Conservation (phyloP, 2,888 invertebrate species). For the Iphiclides podalirius region DNA sequence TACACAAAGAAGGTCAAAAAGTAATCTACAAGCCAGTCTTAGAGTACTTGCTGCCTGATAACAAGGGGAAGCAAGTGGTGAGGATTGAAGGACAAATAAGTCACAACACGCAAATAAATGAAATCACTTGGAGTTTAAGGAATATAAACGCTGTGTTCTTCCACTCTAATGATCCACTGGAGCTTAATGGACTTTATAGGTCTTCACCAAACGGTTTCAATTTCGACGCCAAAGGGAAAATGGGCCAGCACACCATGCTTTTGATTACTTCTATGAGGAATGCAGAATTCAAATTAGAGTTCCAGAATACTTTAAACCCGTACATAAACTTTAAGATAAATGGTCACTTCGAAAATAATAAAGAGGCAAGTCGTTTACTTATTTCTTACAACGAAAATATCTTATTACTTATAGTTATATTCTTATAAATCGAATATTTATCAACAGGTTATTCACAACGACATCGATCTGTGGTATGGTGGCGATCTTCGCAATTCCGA, state of each 20-base stretch:
- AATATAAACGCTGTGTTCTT: slow-evolving; percentile 41
- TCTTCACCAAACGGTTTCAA: slow-evolving; percentile 55
- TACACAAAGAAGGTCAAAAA: slow-evolving; percentile 76
- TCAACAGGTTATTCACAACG: slow-evolving; percentile 58
- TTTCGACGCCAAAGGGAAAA: slow-evolving; percentile 73
- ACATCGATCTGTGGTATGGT: slow-evolving; percentile 81
- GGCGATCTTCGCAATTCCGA: slow-evolving; percentile 78
- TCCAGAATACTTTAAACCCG: slow-evolving; percentile 81
- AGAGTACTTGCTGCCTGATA: slow-evolving; percentile 82
- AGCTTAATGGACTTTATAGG: slow-evolving; percentile 74
- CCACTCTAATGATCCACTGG: slow-evolving; percentile 55
- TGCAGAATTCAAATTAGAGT: slow-evolving; percentile 65
- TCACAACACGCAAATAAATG: slow-evolving; percentile 51
- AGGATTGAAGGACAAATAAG: slow-evolving; percentile 75
- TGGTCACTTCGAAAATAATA: slow-evolving; percentile 71
- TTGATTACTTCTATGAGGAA: slow-evolving; percentile 67
- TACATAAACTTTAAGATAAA: slow-evolving; percentile 80
- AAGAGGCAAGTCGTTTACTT: slow-evolving; percentile 47
- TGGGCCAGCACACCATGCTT: slow-evolving; percentile 71
- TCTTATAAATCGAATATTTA: no score
- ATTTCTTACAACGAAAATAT: not conserved
- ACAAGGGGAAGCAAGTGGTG: slow-evolving; percentile 64
- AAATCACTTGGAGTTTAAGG: slow-evolving; percentile 48
- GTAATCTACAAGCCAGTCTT: slow-evolving; percentile 84
- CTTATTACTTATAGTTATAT: not conserved